Base-by-base conservation (phyloP, 2,113 vertebrate species). In the Erinaceus europaeus region DNA sequence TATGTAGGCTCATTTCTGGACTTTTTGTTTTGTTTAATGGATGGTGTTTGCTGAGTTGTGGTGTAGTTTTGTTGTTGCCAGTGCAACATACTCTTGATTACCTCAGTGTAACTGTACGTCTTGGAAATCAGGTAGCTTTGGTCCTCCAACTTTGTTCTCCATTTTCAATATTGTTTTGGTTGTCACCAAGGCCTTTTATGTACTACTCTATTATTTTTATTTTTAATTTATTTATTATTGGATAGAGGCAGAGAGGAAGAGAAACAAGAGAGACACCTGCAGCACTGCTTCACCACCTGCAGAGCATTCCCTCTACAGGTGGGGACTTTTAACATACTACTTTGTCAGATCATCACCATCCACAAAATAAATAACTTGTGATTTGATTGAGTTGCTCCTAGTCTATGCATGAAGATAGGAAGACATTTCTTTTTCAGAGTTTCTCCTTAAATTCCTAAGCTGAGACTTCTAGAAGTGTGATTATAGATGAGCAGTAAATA, bases 381-480 rank as follows among this genome's bases (percentile, higher is more conserved):
- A 75, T 91, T 68, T 61, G 20, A 52, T 9, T 61, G 18, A 17
- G 42, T 75, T 86, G 3, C 42, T 25, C 75, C 21, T 23, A 75
- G 21, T 81, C 23, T 57, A 13, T 52, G 73, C 20, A 40, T 65
- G 6, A 81, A 52, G 36, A 48, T 85, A 32, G 40, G 29, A 57
- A 42, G n/a, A 69, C 38, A 67, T 69, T 77, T 81, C 17, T 73
- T 50, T 74, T 85, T 64, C 64, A 61, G 17, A 32, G 10, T 80
- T 86, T 83, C 57, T 91, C 34, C 21, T n/a, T 64, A 52, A 86
- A 61, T 89, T 71, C 12, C 64, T 81, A 53, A 42, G 29, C 59
- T 89, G 6, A 81, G 15, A 4, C 46, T 84, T 81, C 57, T 46
- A n/a, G 21, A 77, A 86, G 17, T 64, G 36, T 36, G 6, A 25